Evolutionary conservation across 2,113 vertebrate species (phyloP), one percentile per base, ranked within the genome.

Genomic region (Forbesichthys agassizii): DNA sequence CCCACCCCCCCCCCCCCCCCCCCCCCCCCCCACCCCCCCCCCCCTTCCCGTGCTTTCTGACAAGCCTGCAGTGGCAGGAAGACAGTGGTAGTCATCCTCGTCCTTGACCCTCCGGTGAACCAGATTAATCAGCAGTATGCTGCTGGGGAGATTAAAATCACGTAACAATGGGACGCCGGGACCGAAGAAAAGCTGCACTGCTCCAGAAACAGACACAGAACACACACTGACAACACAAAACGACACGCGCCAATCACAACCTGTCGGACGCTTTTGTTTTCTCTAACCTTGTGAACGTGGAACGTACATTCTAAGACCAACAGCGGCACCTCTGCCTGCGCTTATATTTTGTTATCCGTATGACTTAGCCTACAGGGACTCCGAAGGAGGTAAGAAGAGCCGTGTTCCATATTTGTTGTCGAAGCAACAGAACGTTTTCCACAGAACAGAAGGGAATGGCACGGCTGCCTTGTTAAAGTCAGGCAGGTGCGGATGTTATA

Each of bases 81-180:
- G 66, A 69, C 71, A 82, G 73, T 8, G 79, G 87, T 66, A 77
- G 5, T 56, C 81, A 71, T 73, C 62, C 79, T 82, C 2, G 84
- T 86, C 89, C 91, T 91, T 92, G 90, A 92, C 89, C 89, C 86
- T 76, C 75, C 80, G 27, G 72, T 91, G 89, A 92, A 89, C 89
- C 86, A 66, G 77, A 87, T 86, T 76, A 81, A 88, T 85, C 86
- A 85, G 72, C 71, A 84, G 75, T 77, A 77, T 85, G 82, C 83
- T 78, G 79, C 88, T 66, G 79, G 75, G 80, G 79, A 84, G 86
- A 89, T 88, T 90, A 84, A 86, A 86, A 82, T 88, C 82, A 71
- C 54, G 77, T 70, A 78, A 88, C 77, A 87, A 84, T 83, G 74
- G 65, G 70, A 64, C 36, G 3, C 80, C 27, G 66, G 78, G 77